phyloP scores from a whole-genome alignment of 2,113 vertebrate genomes.

The Grallaria varia region DNA sequence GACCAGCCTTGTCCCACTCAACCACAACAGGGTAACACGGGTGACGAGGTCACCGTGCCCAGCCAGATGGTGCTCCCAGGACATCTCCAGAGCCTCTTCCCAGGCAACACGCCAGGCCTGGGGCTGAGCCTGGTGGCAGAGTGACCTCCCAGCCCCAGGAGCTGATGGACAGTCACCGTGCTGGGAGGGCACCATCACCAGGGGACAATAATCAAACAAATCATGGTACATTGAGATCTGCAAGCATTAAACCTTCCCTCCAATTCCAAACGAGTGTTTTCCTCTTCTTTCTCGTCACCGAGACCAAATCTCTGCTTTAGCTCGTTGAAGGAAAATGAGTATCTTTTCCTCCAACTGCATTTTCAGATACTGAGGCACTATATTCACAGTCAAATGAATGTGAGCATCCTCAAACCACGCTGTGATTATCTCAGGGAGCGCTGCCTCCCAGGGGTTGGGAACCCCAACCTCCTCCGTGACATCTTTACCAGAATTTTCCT shows the following conservation, averaged over 20 bases:
- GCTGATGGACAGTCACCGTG: neutral
- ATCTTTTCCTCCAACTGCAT: neutral
- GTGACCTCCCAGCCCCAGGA: neutral
- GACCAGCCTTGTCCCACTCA: neutral
- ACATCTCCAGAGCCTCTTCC: neutral
- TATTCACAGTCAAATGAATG: constrained; percentile 52
- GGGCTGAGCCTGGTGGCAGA: neutral
- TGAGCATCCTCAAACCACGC: neutral
- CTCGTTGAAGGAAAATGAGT: neutral
- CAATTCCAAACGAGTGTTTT: neutral
- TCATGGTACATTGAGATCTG: neutral
- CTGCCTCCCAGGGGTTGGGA: constrained; percentile 26
- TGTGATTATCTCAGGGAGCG: constrained; percentile 55
- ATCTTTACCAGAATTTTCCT: constrained; percentile 15
- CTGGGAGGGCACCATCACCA: neutral
- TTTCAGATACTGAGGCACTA: constrained; percentile 20
- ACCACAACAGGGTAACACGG: too few relatives aligned
- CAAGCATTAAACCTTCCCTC: neutral
- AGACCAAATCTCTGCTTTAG: neutral
- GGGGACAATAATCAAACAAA: neutral
- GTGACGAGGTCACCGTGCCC: constrained; percentile 4
- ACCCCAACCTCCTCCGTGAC: neutral
- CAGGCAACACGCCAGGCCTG: constrained; percentile 27
- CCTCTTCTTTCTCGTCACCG: neutral
- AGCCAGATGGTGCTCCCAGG: neutral